Base-by-base conservation (phyloP, 2,797 vertebrate genomes). In the Sebastes nivosus region DNA sequence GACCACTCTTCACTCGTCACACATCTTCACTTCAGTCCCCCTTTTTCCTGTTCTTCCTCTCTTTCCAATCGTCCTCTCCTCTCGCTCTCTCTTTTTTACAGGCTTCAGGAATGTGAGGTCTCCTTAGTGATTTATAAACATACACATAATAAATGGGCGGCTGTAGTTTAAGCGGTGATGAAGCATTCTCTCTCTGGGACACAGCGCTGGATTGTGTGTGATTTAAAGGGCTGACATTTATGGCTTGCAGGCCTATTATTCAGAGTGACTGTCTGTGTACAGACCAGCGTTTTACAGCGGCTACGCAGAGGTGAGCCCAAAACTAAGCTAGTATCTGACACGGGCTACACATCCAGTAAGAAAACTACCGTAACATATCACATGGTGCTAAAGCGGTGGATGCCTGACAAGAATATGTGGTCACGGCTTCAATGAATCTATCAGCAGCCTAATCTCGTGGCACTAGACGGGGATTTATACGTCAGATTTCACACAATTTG, bases 181-280 rank as follows among this genome's bases (percentile, higher is more conserved):
- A 96, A 97, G 96, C 96, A 94, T 97, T 97, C 96, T 96, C 95
- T 96, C 94, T 95, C 94, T 91, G 72, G 94, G 96, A 94, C 92
- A 93, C 95, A 67, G 94, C 91, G 95, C 95, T 95, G 96, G 94
- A 92, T 89, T 86, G 87, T 52, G 94, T 96, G 95, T 99, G 97
- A 99, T 99, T 99, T 99, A 99, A 97, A 96, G 96, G 97, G 96
- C 96, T 98, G 98, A 98, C 98, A 98, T 99, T 99, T 99, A 97
- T 95, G 95, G 95, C 96, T 95, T 92, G 95, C 96, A 95, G 95
- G 94, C 96, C 97, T 97, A 98, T 98, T 98, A 98, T 98, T 99
- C 98, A 99, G 97, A 97, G 95, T 98, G 97, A 98, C 97, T 98
- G 96, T 97, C 97, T 97, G 97, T 98, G 96, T 98, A 97, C 96